Evolutionary conservation across 2,888 invertebrate species (phyloP).

Genomic region (Caradrina kadenii): DNA sequence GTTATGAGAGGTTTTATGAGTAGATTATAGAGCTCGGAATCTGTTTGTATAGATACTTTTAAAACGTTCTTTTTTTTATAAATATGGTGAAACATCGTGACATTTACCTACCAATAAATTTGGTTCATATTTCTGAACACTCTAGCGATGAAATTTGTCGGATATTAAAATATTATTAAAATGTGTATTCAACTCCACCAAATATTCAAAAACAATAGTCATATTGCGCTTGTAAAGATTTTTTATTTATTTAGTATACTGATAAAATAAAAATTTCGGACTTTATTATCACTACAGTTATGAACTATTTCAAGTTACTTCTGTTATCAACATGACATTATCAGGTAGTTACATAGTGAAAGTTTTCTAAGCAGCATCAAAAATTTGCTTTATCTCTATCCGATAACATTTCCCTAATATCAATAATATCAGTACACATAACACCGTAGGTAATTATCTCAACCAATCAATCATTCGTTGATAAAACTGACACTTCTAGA

Average conservation of each 20-base stretch:
- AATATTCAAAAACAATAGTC: neutral
- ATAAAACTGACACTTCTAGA: constrained; percentile 69
- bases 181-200: no score
- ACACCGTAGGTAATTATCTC: constrained; percentile 59
- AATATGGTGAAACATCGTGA: no score
- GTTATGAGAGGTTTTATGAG: constrained; percentile 53
- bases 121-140: no score
- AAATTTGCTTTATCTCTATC: constrained; percentile 52
- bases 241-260: no score
- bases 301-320: neutral
- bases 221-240: neutral
- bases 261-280: no score
- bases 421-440: constrained; percentile 41
- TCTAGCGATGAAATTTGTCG: no score
- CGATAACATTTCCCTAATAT: constrained; percentile 44
- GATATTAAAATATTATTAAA: no score
- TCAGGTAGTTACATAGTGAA: constrained; percentile 24
- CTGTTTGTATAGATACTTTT: constrained; percentile 30
- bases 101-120: no score
- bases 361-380: constrained; percentile 29
- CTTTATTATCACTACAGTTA: no score
- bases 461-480: constrained; percentile 67
- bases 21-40: constrained; percentile 33
- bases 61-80: constrained; percentile 19
- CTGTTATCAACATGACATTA: constrained; percentile 3